Conservation (phyloP, 2,888 invertebrate genomes). For the Eumerus sabulonum region DNA sequence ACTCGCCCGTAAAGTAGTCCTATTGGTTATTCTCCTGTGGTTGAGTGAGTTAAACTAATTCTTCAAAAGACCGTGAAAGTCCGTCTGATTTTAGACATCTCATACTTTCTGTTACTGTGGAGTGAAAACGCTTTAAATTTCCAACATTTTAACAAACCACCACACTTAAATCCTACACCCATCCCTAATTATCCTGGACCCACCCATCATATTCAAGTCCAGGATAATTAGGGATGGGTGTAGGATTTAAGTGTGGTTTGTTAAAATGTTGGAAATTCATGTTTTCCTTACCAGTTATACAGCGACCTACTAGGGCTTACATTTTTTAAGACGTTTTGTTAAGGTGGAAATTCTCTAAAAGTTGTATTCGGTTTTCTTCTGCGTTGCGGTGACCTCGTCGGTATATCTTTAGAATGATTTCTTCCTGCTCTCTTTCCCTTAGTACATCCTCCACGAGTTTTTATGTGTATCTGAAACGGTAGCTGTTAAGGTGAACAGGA, state of each 20-base stretch:
- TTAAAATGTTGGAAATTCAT: neutral
- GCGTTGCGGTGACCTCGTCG: conserved; percentile 35
- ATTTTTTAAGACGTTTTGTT: conserved; percentile 17
- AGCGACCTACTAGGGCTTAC: conserved; percentile 4
- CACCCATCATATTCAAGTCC: conserved; percentile 3
- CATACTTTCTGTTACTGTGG: too few relatives aligned
- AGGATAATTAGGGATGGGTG: too few relatives aligned
- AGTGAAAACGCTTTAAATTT: neutral
- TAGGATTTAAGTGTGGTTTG: conserved; percentile 17
- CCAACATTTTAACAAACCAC: conserved; percentile 38
- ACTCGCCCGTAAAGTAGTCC: conserved; percentile 29
- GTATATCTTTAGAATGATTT: conserved; percentile 16
- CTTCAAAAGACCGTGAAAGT: conserved; percentile 36
- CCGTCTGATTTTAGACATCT: conserved; percentile 37
- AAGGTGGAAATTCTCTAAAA: conserved; percentile 15
- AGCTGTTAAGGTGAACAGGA: neutral
- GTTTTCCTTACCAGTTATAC: conserved; percentile 3
- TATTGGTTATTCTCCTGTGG: conserved; percentile 43
- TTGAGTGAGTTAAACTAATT: conserved; percentile 40
- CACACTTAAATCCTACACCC: too few relatives aligned
- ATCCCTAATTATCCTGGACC: too few relatives aligned
- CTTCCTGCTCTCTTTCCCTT: too few relatives aligned
- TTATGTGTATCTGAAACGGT: conserved; percentile 23
- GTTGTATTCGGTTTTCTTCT: conserved; percentile 42
- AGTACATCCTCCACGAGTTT: conserved; percentile 14